Base-by-base conservation (phyloP, 2,888 invertebrate genomes). In the Meiosimyza decipiens region DNA sequence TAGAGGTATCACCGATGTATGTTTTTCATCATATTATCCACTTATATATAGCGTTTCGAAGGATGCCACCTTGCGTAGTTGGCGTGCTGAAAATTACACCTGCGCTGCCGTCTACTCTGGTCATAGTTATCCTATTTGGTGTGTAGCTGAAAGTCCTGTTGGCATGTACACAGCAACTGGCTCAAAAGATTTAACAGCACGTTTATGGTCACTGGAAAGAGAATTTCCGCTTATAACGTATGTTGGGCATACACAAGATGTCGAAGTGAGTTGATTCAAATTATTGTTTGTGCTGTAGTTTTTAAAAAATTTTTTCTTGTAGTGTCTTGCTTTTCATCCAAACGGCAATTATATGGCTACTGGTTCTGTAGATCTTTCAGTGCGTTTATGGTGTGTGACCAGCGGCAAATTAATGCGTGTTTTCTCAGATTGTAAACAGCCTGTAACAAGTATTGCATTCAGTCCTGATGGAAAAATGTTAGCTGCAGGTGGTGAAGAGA, bases 101-200 rank as follows among this genome's bases (percentile, higher is more conserved):
- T 94, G 93, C 83, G 91, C 91, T 15, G 91, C 92, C 55, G 79
- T 84, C 1, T 86, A 83, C 73, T 90, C 92, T 80, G 97, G 97
- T 49, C 97, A 98, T 86, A 92, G 92, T 82, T 94, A 94, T 82
- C 95, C 97, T 1, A 92, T 98, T 77, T 97, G 97, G 94, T 94
- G 94, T 84, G 89, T 97, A 84, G 93, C 93, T 82, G 89, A 91
- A 82, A 94, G 89, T 88, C 90, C 84, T 78, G 90, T 82, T 84
- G 93, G 94, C 75, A 91, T 92, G 79, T 97, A 97, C 86, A 84
- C 97, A 74, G 96, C 95, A 16, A 95, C 95, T 0, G 97, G 96
- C 16, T 95, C 97, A 13, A 91, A 93, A 57, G 98, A 98, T 87
- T 92, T 93, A 84, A 94, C 93, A 70, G 92, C 97, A 51, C 90